Percentiles rank a stretch among this genome's conserved stretches.
Evolutionary conservation across 2,113 vertebrate genomes (phyloP).

Genomic region (Callionymus lyra): DNA sequence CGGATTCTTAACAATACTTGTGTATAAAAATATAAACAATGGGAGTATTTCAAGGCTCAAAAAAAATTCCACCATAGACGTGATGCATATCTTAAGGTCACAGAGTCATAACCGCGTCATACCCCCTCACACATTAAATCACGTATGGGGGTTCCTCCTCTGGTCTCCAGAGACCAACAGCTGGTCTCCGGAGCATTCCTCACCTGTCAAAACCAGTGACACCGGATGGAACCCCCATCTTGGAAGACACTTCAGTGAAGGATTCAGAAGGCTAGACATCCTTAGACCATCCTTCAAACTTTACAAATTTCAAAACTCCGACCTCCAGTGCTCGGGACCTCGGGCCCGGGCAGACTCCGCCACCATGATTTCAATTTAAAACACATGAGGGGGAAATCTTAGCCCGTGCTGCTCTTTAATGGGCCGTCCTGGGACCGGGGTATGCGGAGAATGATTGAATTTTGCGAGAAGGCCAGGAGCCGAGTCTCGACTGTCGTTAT

Average conservation of each 20-base stretch:
- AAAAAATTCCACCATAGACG: not conserved
- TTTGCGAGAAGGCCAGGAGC: conserved; percentile 59
- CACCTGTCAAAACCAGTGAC: conserved; percentile 15
- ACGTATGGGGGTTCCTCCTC: conserved; percentile 13
- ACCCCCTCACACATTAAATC: conserved; percentile 29
- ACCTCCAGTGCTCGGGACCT: no score
- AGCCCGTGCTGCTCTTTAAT: conserved; percentile 56
- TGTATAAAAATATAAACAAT: no score
- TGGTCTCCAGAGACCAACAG: conserved; percentile 23
- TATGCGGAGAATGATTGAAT: conserved; percentile 66
- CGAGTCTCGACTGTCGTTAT: conserved; percentile 61
- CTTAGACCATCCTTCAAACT: conserved; percentile 30
- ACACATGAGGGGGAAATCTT: conserved; percentile 63
- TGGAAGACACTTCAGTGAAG: no score
- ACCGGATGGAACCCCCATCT: no score
- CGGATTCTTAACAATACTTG: no score
- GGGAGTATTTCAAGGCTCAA: no score
- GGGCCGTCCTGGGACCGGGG: conserved; percentile 54
- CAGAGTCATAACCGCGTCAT: conserved; percentile 17
- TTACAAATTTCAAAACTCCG: not conserved
- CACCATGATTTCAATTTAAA: conserved; percentile 63
- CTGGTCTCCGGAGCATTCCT: conserved; percentile 46
- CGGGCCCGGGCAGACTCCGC: no score
- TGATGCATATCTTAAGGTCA: conserved; percentile 16
- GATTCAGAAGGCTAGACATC: no score